Evolutionary conservation across 2,888 invertebrate species (phyloP).

Genomic region (Limnephilus lunatus): DNA sequence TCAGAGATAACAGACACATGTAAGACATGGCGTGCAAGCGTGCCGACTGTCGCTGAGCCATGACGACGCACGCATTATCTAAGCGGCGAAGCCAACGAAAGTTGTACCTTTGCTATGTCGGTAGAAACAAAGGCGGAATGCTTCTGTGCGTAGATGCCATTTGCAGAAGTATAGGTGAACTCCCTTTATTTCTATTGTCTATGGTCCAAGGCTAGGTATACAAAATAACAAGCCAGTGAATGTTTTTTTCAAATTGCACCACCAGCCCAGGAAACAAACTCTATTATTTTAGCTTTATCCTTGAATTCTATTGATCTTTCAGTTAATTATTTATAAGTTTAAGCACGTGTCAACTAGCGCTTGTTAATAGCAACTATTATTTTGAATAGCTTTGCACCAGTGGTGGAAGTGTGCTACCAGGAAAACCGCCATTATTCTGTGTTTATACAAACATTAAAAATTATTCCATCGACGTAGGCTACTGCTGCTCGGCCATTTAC

Average conservation of each 20-base stretch:
- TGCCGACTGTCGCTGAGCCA: too few relatives aligned
- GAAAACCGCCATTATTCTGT: neutral
- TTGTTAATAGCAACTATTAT: neutral
- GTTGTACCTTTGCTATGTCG: too few relatives aligned
- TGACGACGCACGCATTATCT: too few relatives aligned
- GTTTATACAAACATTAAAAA: constrained; percentile 2
- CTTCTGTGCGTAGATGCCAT: too few relatives aligned
- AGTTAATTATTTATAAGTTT: neutral
- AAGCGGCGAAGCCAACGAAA: too few relatives aligned
- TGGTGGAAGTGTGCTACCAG: neutral
- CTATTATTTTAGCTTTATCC: neutral
- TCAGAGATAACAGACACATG: too few relatives aligned
- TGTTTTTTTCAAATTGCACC: neutral
- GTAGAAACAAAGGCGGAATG: too few relatives aligned
- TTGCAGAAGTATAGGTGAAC: too few relatives aligned
- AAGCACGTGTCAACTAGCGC: neutral
- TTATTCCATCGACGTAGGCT: neutral
- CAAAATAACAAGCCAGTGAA: neutral
- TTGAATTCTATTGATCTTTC: neutral
- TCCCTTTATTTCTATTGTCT: too few relatives aligned
- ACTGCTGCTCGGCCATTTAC: neutral
- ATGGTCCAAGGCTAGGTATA: neutral
- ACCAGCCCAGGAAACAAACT: neutral
- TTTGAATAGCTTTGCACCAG: neutral
- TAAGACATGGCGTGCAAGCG: too few relatives aligned